Evolutionary conservation across 2,113 vertebrate genomes (phyloP).

Genomic region (Gambusia affinis): DNA sequence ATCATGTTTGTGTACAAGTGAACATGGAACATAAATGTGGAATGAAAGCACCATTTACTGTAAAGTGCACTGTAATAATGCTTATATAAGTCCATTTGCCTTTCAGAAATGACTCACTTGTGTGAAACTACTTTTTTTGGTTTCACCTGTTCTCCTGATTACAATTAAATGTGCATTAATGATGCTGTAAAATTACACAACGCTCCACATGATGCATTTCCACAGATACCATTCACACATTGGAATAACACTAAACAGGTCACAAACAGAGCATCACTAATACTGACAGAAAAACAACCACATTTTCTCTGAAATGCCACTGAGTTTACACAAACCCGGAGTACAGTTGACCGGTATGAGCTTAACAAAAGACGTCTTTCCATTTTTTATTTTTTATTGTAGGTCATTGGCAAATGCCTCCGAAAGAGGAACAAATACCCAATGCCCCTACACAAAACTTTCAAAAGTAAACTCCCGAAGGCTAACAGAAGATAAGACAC

Average conservation of each 20-base stretch:
- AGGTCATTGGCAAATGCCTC: not conserved
- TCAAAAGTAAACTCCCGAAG: too few relatives aligned
- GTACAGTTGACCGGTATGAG: constrained; percentile 13
- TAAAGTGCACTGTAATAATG: not conserved
- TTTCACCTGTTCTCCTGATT: constrained; percentile 3
- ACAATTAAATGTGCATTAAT: constrained; percentile 7
- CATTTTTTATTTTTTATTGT: not conserved
- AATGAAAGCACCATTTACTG: not conserved
- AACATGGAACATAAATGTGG: not conserved
- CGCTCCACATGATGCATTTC: constrained; percentile 15
- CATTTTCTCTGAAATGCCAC: constrained; percentile 40
- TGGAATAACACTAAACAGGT: not conserved
- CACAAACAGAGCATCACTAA: constrained; percentile 48
- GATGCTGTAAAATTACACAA: constrained; percentile 27
- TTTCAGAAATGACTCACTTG: constrained; percentile 33
- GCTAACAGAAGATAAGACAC: too few relatives aligned
- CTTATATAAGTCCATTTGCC: not conserved
- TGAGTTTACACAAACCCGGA: constrained; percentile 36
- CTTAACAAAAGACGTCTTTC: not conserved
- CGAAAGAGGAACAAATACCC: not conserved
- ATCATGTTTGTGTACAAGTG: not conserved
- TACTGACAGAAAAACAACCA: constrained; percentile 38
- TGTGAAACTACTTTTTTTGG: constrained; percentile 28
- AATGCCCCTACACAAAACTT: not conserved
- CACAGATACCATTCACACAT: constrained; percentile 15